Evolutionary conservation across 2,888 invertebrate genomes (phyloP).

Genomic region (Drosophila picticornis): DNA sequence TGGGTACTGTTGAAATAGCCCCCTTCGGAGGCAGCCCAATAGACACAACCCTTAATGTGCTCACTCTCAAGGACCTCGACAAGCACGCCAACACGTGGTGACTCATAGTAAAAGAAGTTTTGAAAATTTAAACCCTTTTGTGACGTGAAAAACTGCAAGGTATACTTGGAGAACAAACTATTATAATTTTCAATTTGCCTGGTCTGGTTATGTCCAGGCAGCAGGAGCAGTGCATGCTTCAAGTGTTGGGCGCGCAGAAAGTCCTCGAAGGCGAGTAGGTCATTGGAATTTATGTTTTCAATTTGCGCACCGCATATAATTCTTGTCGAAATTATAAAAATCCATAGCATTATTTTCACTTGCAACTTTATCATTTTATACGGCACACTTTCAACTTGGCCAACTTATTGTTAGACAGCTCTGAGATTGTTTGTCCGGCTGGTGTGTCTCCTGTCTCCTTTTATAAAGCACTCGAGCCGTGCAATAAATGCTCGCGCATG

Average conservation of each 20-base stretch:
- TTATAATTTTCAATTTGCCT: slow-evolving; percentile 47
- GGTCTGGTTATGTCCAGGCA: slow-evolving; percentile 15
- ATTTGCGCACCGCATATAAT: slow-evolving; percentile 66
- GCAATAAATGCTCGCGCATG: slow-evolving; percentile 18
- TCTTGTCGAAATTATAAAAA: slow-evolving; percentile 67
- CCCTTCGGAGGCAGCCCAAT: slow-evolving; percentile 53
- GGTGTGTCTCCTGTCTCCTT: slow-evolving; percentile 20
- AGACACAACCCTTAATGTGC: slow-evolving; percentile 39
- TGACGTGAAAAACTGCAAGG: slow-evolving; percentile 68
- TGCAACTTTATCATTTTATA: slow-evolving; percentile 75
- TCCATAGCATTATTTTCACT: slow-evolving; percentile 76
- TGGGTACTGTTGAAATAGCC: slow-evolving; percentile 75
- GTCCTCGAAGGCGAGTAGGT: slow-evolving; percentile 74
- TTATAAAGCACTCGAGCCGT: slow-evolving; percentile 49
- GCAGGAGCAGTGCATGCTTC: slow-evolving; percentile 76
- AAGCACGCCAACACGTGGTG: slow-evolving; percentile 72
- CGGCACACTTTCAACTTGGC: slow-evolving; percentile 56
- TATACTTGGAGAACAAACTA: slow-evolving; percentile 62
- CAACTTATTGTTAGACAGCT: slow-evolving; percentile 13
- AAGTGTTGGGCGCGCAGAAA: slow-evolving; percentile 77
- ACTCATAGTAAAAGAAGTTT: slow-evolving; percentile 62
- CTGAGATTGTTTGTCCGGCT: slow-evolving; percentile 17
- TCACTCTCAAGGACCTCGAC: slow-evolving; percentile 53
- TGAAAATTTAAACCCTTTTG: slow-evolving; percentile 46
- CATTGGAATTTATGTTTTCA: slow-evolving; percentile 77